Evolutionary conservation across 92 coral and sea anemone species (phyloP), one percentile per base, ranked within the genome.

Genomic region (Parazoanthus darwini): DNA sequence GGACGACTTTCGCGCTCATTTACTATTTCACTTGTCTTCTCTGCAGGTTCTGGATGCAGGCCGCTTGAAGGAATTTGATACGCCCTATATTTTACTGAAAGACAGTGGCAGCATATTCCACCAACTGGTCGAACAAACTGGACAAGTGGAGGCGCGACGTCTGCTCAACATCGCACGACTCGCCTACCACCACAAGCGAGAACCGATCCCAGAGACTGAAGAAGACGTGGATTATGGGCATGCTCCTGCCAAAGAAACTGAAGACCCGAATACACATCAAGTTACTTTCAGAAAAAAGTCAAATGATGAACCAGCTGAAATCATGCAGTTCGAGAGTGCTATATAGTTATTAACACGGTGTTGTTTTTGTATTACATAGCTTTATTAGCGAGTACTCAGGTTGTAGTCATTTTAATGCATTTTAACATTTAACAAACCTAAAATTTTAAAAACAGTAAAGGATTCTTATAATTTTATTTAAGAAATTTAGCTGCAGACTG

Each of bases 51-150:
- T 93, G 33, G 92, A 93, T 80, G 96, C 93, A 25, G 96, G 96
- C 20, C 91, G 90, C 51, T 82, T 93, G 23, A 89, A 83, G 59
- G 96, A 93, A 75, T 92, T 91, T 79, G 96, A 90, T 67, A 86
- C 92, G 11, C 94, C 94, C 25, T 91, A 92, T 73, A 86, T 80
- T 67, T 83, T 90, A 11, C 88, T 89, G 85, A 88, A 91, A 71
- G 90, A 93, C 58, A 90, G 81, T 43, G 68, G 90, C 81, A 84
- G 93, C n/a, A 88, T 90, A 25, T 96, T 96, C 73, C 88, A 89
- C 20, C 94, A 92, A 82, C 93, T 96, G 1, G 98, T 96, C 58
- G 91, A 92, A 63, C 95, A 96, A 85, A 94, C 96, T 73, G 98
- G 98, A 0, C 86, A 89, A 10, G 86, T 79, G n/a, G 96, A 93